phyloP scores from a whole-genome alignment of 2,888 invertebrate species.

The Latrodectus elegans region DNA sequence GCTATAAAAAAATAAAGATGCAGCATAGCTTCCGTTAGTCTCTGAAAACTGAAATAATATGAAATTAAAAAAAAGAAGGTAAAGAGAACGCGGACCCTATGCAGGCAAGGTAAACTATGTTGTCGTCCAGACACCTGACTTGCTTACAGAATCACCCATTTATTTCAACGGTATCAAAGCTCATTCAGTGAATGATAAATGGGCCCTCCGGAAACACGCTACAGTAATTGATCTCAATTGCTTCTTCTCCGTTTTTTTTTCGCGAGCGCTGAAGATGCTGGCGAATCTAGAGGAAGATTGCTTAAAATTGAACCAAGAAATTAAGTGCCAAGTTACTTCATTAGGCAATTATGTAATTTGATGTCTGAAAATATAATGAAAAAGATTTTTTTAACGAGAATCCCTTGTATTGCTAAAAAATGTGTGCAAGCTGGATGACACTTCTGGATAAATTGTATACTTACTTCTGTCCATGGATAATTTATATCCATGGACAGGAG shows the following conservation, averaged over 20 bases:
- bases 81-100: slow-evolving; percentile 3
- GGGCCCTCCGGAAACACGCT: slow-evolving; percentile 52
- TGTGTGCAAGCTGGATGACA: slow-evolving; percentile 32
- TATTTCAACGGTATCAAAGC: slow-evolving; percentile 52
- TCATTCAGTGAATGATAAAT: slow-evolving; percentile 52
- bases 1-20: slow-evolving; percentile 11
- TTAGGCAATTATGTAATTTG: slow-evolving; percentile 61
- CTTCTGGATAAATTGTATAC: not conserved
- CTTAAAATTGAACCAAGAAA: slow-evolving; percentile 12
- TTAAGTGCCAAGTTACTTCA: slow-evolving; percentile 44
- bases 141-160: slow-evolving; percentile 56
- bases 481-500: slow-evolving; percentile 40
- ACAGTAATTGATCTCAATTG: slow-evolving; percentile 62
- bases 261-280: not conserved
- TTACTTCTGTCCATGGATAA: not conserved
- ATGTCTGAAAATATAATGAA: not conserved
- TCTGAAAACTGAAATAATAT: not conserved
- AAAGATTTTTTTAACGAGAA: slow-evolving; percentile 25
- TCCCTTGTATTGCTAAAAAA: not conserved
- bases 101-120: slow-evolving; percentile 38
- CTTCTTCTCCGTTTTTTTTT: not conserved
- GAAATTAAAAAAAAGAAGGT: slow-evolving; percentile 16
- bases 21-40: slow-evolving; percentile 47
- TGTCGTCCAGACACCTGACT: slow-evolving; percentile 56
- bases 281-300: not conserved